A percentile compares a stretch with the other conserved stretches of the same genome.
These are phyloP conservation scores for Corydoras maculifer DNA, from an alignment of 2,113 vertebrate species.

Conservation along the genomic window DNA sequence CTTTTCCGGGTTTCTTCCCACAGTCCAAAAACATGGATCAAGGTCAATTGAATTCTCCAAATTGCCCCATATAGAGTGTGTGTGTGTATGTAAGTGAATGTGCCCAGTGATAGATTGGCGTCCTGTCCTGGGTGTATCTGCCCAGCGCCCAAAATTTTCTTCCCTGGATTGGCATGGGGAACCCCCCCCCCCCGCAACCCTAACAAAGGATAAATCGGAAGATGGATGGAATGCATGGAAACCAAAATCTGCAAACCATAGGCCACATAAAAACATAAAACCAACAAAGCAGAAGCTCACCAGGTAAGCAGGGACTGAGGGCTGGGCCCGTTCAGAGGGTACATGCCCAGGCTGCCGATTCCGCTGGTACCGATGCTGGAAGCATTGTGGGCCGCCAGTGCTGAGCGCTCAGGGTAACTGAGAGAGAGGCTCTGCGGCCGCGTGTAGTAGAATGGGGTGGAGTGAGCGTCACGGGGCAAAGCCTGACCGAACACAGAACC, in stretches of 20 bases:
- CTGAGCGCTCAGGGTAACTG: constrained; percentile 79
- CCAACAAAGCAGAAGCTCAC: constrained; percentile 58
- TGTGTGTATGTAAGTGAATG: no score
- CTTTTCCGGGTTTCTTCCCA: no score
- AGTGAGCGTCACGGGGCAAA: constrained; percentile 87
- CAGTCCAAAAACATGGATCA: no score
- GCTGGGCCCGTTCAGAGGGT: constrained; percentile 78
- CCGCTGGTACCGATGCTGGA: constrained; percentile 88
- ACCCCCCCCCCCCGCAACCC: no score
- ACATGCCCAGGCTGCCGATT: constrained; percentile 80
- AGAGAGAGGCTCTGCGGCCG: constrained; percentile 86
- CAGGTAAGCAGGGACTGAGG: constrained; percentile 80
- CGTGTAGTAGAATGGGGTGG: constrained; percentile 90
- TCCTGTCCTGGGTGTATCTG: no score
- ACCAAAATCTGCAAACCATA: neutral
- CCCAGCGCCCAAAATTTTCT: no score
- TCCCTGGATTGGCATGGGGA: no score
- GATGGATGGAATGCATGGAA: neutral
- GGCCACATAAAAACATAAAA: neutral
- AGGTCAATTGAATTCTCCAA: no score
- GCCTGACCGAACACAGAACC: constrained; percentile 84
- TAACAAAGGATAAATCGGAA: no score
- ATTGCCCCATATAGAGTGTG: no score
- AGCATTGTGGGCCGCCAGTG: constrained; percentile 61
- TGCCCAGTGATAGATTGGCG: no score